Conservation (phyloP, 2,797 vertebrate species). For the Phoebastria nigripes region DNA sequence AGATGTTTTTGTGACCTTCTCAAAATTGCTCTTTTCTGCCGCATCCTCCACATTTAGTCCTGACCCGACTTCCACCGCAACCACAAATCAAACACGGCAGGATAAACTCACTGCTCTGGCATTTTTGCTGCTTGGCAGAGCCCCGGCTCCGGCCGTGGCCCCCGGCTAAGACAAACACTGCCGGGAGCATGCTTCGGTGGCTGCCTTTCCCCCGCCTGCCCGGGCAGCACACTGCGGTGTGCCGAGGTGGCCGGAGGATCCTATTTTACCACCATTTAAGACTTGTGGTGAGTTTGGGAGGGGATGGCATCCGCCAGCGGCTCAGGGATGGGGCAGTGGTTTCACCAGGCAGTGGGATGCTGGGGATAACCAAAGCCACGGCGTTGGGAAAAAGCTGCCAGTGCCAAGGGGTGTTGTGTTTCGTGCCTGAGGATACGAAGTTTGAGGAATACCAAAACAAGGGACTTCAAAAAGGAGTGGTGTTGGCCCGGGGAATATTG, state of each 20-base stretch:
- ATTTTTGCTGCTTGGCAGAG: conserved; percentile 15
- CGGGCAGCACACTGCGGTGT: fast-evolving
- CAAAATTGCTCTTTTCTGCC: not conserved
- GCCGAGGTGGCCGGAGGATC: not conserved
- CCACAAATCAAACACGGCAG: not conserved
- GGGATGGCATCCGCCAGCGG: not conserved
- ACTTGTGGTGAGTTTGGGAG: not conserved
- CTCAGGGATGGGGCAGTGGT: not conserved
- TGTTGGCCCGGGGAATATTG: conserved; percentile 15
- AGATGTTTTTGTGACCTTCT: not conserved
- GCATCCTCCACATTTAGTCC: not conserved
- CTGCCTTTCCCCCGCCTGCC: not conserved
- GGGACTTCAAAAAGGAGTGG: conserved; percentile 6
- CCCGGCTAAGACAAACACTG: not conserved
- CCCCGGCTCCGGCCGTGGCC: not conserved
- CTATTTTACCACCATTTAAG: not conserved
- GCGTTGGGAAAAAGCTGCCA: fast-evolving
- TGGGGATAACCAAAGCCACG: not conserved
- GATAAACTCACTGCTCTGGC: conserved; percentile 36
- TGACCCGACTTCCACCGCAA: not conserved
- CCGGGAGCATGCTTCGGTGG: not conserved
- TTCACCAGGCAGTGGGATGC: not conserved
- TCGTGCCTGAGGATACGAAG: not conserved
- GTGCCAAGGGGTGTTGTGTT: not conserved
- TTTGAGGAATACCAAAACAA: conserved; percentile 43